Percentiles rank a stretch among this genome's conserved stretches.
These are phyloP conservation scores for Pseudorhiza aurosa DNA, from an alignment of 30 jellyfish, hydroid and myxozoan genomes.

Conservation along the genomic window DNA sequence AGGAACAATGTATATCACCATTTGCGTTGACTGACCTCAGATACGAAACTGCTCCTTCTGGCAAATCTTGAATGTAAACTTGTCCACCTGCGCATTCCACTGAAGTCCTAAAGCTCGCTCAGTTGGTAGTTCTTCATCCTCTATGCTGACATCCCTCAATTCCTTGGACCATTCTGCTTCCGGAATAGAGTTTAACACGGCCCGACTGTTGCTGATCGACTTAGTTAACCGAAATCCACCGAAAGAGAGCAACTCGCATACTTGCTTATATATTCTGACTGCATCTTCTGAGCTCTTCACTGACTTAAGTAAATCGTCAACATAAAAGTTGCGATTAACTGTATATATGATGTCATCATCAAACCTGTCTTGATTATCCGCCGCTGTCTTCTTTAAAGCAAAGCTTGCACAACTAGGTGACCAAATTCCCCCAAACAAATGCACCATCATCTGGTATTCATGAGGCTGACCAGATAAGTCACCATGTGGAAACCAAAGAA, in stretches of 20 bases:
- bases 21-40: constrained; percentile 21
- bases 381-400: constrained; percentile 56
- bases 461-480: constrained; percentile 4
- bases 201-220: constrained; percentile 5
- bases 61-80: constrained; percentile 4
- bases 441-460: constrained; percentile 69
- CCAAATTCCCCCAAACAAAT: constrained; percentile 49
- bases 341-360: constrained; percentile 3
- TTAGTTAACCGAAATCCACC: constrained; percentile 67
- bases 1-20: constrained; percentile 38
- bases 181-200: constrained; percentile 45
- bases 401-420: constrained; percentile 63
- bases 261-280: background rate
- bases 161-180: constrained; percentile 25
- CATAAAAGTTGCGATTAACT: constrained; percentile 52
- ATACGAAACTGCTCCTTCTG: constrained; percentile 36
- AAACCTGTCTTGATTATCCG: constrained; percentile 18
- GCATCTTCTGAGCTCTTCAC: constrained; percentile 10
- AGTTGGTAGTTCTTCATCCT: constrained; percentile 28
- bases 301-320: constrained; percentile 54
- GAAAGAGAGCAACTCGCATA: background rate
- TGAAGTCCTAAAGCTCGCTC: constrained; percentile 66
- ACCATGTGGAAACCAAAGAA: constrained; percentile 67
- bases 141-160: constrained; percentile 27
- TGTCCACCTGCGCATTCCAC: constrained; percentile 57